Percentiles rank a stretch among this genome's conserved stretches.
These are phyloP conservation scores for Glaucidium brasilianum DNA, from an alignment of 2,113 vertebrate genomes.

Conservation along the genomic window DNA sequence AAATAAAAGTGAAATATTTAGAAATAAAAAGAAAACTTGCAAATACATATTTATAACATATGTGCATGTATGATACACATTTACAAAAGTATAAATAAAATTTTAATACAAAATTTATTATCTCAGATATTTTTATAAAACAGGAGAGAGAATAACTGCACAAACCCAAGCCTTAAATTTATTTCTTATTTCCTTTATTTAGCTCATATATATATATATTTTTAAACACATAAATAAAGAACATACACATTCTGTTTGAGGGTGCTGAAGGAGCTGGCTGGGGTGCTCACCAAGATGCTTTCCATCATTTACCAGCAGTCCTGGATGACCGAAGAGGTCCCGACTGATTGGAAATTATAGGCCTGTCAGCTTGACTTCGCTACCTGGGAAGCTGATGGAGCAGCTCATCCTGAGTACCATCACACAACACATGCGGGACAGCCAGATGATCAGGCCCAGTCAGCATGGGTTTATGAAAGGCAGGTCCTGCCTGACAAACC, in stretches of 20 bases:
- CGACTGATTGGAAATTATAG: too few relatives aligned
- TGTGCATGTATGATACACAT: fast-evolving
- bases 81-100: background rate
- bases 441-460: too few relatives aligned
- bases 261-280: too few relatives aligned
- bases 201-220: background rate
- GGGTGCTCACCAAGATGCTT: too few relatives aligned
- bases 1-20: background rate
- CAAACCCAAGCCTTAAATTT: background rate
- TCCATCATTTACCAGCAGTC: too few relatives aligned
- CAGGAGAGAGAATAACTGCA: background rate
- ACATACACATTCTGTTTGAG: background rate
- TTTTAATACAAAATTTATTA: background rate
- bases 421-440: too few relatives aligned
- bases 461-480: too few relatives aligned
- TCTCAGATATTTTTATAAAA: background rate
- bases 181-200: background rate
- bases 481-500: too few relatives aligned
- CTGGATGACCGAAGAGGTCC: too few relatives aligned
- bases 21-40: background rate
- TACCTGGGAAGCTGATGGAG: too few relatives aligned
- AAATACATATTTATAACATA: background rate
- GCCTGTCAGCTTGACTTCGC: too few relatives aligned
- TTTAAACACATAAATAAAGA: background rate
- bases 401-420: too few relatives aligned